Evolutionary conservation across 2,113 vertebrate genomes (phyloP).

Genomic region (Danionella cerebrum): DNA sequence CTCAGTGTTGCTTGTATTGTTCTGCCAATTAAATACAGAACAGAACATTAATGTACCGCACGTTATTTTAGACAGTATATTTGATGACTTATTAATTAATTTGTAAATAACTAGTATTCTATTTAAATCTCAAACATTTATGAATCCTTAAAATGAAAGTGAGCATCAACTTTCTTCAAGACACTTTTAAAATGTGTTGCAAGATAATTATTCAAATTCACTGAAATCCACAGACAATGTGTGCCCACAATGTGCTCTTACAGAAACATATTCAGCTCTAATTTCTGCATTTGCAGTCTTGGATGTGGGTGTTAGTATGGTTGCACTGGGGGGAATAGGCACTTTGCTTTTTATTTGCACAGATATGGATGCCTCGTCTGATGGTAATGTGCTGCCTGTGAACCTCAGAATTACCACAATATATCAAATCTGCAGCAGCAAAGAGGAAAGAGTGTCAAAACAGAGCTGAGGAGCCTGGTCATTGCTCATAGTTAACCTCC

Average conservation of each 20-base stretch:
- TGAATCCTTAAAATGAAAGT: too few relatives aligned
- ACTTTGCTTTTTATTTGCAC: constrained; percentile 12
- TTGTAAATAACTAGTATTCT: too few relatives aligned
- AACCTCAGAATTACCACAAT: constrained; percentile 60
- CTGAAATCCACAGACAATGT: too few relatives aligned
- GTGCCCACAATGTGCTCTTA: constrained; percentile 21
- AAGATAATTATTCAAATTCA: too few relatives aligned
- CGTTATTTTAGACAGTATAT: too few relatives aligned
- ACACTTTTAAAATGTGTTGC: too few relatives aligned
- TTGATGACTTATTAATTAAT: too few relatives aligned
- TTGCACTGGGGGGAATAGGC: constrained; percentile 18
- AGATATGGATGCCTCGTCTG: constrained; percentile 6
- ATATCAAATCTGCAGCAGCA: constrained; percentile 57
- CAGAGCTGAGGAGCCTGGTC: constrained; percentile 48
- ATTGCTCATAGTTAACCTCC: constrained; percentile 73
- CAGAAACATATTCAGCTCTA: constrained; percentile 36
- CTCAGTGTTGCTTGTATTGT: too few relatives aligned
- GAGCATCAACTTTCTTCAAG: too few relatives aligned
- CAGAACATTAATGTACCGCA: too few relatives aligned
- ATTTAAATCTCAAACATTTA: too few relatives aligned
- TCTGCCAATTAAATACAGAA: too few relatives aligned
- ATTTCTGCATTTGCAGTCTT: constrained; percentile 27
- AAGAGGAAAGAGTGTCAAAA: constrained; percentile 60
- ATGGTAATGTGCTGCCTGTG: constrained; percentile 17
- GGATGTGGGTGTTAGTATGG: not conserved